Evolutionary conservation across 2,888 invertebrate species (phyloP).

Genomic region (Acleris holmiana): DNA sequence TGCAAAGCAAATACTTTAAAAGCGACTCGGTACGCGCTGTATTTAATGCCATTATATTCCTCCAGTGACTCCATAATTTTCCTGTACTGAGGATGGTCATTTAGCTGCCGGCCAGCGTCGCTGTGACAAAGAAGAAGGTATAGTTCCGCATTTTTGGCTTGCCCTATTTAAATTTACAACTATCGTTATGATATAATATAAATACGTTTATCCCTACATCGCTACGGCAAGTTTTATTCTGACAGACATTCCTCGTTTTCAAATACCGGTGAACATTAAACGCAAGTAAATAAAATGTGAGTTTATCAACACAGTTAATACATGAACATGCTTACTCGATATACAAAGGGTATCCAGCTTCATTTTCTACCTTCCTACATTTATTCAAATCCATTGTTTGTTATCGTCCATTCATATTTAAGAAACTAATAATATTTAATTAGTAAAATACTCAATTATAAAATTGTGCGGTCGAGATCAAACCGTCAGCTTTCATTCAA

Average conservation of each 20-base stretch:
- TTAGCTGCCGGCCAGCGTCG: conserved; percentile 79
- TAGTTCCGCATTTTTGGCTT: conserved; percentile 23
- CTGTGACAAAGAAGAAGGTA: conserved; percentile 62
- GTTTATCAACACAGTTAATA: neutral
- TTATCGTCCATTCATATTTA: conserved; percentile 20
- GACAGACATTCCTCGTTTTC: too few species aligned
- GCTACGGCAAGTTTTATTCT: neutral
- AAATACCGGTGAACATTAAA: neutral
- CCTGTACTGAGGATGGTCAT: conserved; percentile 85
- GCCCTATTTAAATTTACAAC: conserved; percentile 14
- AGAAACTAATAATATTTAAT: conserved; percentile 10
- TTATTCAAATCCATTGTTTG: conserved; percentile 58
- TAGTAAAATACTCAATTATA: conserved; percentile 14
- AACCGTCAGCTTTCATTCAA: conserved; percentile 35
- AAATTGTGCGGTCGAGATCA: conserved; percentile 21
- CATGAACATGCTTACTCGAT: conserved; percentile 76
- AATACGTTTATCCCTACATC: neutral
- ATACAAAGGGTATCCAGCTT: conserved; percentile 85
- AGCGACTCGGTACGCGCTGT: conserved; percentile 90
- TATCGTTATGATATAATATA: neutral
- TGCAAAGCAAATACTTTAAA: conserved; percentile 84
- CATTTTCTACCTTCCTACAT: conserved; percentile 85
- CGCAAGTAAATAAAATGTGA: neutral
- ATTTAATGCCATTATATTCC: conserved; percentile 88
- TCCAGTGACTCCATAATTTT: conserved; percentile 84